Evolutionary conservation across 2,113 vertebrate genomes (phyloP), one percentile per base, ranked within the genome.

Genomic region (Tor tambroides): DNA sequence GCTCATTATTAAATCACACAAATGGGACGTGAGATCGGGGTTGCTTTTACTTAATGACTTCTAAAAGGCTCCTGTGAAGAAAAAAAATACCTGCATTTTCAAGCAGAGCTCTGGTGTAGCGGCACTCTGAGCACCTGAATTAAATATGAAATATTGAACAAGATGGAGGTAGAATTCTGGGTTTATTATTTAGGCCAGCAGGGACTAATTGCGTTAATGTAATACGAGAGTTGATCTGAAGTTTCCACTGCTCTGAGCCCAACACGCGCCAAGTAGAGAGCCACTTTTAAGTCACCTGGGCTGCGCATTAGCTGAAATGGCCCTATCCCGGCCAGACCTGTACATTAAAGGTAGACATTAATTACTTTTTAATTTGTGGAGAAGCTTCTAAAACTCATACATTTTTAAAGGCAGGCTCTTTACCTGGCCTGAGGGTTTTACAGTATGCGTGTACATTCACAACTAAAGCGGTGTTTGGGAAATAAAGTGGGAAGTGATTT

Each of bases 121-220:
- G 93, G 94, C 93, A 95, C 94, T 95, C 93, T 88, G 90, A 91
- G 89, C 90, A 90, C 90, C 94, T 95, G 92, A 94, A 95, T 95
- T 94, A 95, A 94, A 94, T 85, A 95, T 95, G 92, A 95, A 93
- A 93, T 94, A 94, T 94, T 93, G 87, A 93, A 94, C 92, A 87
- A 85, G 59, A 93, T 78, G 89, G 91, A 90, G 90, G 92, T 91
- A 91, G 86, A 88, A 88, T 94, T 95, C 91, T 84, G 92, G 91
- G 90, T 94, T 94, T 95, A 95, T 94, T 95, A 95, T 94, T 94
- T 94, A 95, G 92, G 90, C 91, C 92, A 91, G 86, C 89, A 85
- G 90, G 92, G 91, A 93, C 93, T 95, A 95, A 95, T 95, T 95
- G 93, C 91, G 80, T 87, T 95, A 94, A 95, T 93, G 94, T 92